A percentile compares a stretch with the other conserved stretches of the same genome.
These are phyloP conservation scores for Drosophila leonis DNA, from an alignment of 2,888 invertebrate species.

Conservation along the genomic window DNA sequence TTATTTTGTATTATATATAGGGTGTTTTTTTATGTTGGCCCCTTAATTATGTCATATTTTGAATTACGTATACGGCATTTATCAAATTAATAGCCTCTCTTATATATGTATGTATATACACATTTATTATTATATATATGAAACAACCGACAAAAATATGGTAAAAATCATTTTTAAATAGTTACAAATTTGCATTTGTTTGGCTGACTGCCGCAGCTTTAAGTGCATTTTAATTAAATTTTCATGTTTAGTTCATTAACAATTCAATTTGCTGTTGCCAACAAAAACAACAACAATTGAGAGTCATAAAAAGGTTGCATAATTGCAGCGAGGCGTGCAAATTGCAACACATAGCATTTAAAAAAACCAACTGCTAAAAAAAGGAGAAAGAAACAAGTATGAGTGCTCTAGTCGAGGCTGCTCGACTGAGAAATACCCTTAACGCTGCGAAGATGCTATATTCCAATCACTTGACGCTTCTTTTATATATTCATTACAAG, in stretches of 20 bases:
- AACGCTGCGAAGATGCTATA: no score
- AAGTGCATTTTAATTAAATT: conserved; percentile 69
- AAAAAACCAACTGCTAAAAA: conserved; percentile 1
- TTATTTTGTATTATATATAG: background rate
- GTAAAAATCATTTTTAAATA: conserved; percentile 32
- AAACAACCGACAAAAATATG: conserved; percentile 15
- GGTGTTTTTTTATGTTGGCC: background rate
- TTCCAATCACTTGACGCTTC: no score
- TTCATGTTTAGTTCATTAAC: conserved; percentile 72
- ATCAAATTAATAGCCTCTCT: conserved; percentile 15
- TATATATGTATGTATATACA: background rate
- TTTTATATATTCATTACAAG: no score
- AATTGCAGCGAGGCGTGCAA: conserved; percentile 60
- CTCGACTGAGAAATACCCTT: no score
- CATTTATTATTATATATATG: background rate
- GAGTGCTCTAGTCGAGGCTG: no score
- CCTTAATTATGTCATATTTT: background rate
- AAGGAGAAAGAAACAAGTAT: conserved; percentile 13
- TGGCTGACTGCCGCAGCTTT: conserved; percentile 37
- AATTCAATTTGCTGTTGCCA: conserved; percentile 69
- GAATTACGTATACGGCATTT: conserved; percentile 1
- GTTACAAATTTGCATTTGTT: conserved; percentile 50
- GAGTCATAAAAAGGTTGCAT: conserved; percentile 63
- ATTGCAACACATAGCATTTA: conserved; percentile 30
- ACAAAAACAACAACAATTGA: conserved; percentile 34